Evolutionary conservation across 2,113 vertebrate species (phyloP).

Genomic region (Neopipo cinnamomea): DNA sequence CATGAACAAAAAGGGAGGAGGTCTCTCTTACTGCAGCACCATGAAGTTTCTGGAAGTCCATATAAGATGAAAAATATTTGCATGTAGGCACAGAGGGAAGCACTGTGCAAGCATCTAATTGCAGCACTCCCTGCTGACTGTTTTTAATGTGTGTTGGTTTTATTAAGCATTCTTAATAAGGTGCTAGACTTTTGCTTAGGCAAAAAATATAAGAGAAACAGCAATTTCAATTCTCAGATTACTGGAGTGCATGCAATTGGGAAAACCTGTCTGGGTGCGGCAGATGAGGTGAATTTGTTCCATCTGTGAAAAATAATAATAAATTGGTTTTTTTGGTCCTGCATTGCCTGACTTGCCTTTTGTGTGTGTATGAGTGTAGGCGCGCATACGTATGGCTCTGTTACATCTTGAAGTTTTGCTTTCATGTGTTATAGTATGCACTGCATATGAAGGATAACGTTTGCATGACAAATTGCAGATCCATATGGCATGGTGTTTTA

Average conservation of each 20-base stretch:
- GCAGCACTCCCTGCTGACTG: conserved; percentile 62
- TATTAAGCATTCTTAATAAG: conserved; percentile 66
- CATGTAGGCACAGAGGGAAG: conserved; percentile 49
- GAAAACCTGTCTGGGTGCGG: not conserved
- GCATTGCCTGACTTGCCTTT: not conserved
- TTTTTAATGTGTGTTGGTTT: conserved; percentile 65
- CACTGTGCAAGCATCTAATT: conserved; percentile 53
- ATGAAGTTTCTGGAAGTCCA: conserved; percentile 6
- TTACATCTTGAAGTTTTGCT: not conserved
- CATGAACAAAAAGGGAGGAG: not conserved
- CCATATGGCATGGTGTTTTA: not conserved
- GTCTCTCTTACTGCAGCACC: not conserved
- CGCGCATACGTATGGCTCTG: not conserved
- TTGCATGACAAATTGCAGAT: not conserved
- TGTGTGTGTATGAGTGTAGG: not conserved
- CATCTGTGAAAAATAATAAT: not conserved
- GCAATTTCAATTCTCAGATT: not conserved
- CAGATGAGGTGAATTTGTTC: not conserved
- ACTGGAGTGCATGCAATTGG: not conserved
- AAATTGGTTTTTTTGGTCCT: not conserved
- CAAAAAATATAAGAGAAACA: conserved; percentile 3
- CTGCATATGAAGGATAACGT: not conserved
- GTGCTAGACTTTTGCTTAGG: conserved; percentile 49
- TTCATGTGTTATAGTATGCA: not conserved
- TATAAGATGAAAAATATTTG: conserved; percentile 40